Base-by-base conservation (phyloP, 2,888 invertebrate species). In the Drosophila neonasuta region DNA sequence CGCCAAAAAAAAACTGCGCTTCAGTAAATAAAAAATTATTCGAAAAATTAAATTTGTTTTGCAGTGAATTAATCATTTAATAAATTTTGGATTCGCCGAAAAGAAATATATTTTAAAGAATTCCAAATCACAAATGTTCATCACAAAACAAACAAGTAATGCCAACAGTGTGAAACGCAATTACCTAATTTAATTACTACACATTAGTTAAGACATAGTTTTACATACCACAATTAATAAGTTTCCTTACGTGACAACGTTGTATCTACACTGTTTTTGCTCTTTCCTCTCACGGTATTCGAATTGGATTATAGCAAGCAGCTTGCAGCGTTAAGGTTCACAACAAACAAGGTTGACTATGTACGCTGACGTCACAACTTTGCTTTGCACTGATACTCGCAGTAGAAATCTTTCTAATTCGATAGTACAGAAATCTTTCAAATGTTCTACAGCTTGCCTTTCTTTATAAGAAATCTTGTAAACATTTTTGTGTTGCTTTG, bases 1-100 rank as follows among this genome's bases (percentile, higher is more conserved):
- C 81, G 80, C 80, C 80, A 80, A 80, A 78, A 60, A 60, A 49
- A 49, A 55, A n/a, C 11, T 50, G 15, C 11, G 34, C 13, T 41
- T 13, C 13, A 8, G 13, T 13, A n/a, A 39, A 13, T 39, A 39
- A n/a, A 36, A 36, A 36, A 36, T 4, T 4, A 36, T 36, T 36
- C n/a, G n/a, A 36, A 36, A 36, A n/a, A 36, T 36, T 36, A 4
- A 2, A 11, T 36, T 36, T n/a, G 11, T 36, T n/a, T 4, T 4
- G 8, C 32, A 32, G 9, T 9, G 30, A 30, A 32, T 32, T 32
- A 32, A 20, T 17, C 17, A 20, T 20, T 20, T 4, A 4, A 20
- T 9, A 32, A 32, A 9, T 32, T 32, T 32, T 10, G 32, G 9
- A 32, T 32, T 32, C 10, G 24, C 24, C 24, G 6, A 24, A 0